Base-by-base conservation (phyloP, 2,888 invertebrate species). In the Chamaedrilus cognettii region DNA sequence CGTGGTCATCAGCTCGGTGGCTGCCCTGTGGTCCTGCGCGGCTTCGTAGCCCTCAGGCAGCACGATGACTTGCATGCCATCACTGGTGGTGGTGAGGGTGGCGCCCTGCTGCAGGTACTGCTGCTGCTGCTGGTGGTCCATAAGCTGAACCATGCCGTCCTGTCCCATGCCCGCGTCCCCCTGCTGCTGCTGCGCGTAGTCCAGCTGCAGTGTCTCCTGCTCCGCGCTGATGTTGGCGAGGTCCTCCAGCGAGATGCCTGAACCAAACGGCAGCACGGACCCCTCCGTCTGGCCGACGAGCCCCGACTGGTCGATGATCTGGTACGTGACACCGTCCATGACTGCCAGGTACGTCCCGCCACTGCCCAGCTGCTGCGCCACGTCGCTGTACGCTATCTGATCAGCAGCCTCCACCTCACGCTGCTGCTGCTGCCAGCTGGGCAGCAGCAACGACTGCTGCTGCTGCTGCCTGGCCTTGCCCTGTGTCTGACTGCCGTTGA, bases 291-390 rank as follows among this genome's bases (percentile, higher is more conserved):
- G 7, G 7, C 11, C 42, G 11, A 11, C 11, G 11, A 11, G 42
- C 42, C 7, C 42, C 42, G 19, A 7, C 19, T 42, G 42, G 42
- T 42, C 42, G 11, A 57, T 51, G n/a, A 67, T 57, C 52, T 67
- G 67, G 42, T 67, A 67, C 5, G 64, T 64, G 11, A 57, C 49
- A n/a, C 34, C 49, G 19, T 61, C n/a, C n/a, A n/a, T 61, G 19
- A 63, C 63, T 59, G 61, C 64, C 15, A 67, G 59, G 34, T 67
- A 67, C 58, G 61, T 67, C 23, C 51, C 62, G 30, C 64, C 67
- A 42, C 42, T 42, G n/a, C 59, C 67, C 5, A 64, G 63, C 7
- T 59, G 63, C 3, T 26, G 34, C 2, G 35, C 33, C 7, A 42
- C 19, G 19, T 42, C 19, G 42, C 19, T 42, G 19, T 11, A 42